Percentiles rank a stretch among this genome's conserved stretches.
Conservation (phyloP, 2,888 invertebrate species). For the Melanotus villosus region DNA sequence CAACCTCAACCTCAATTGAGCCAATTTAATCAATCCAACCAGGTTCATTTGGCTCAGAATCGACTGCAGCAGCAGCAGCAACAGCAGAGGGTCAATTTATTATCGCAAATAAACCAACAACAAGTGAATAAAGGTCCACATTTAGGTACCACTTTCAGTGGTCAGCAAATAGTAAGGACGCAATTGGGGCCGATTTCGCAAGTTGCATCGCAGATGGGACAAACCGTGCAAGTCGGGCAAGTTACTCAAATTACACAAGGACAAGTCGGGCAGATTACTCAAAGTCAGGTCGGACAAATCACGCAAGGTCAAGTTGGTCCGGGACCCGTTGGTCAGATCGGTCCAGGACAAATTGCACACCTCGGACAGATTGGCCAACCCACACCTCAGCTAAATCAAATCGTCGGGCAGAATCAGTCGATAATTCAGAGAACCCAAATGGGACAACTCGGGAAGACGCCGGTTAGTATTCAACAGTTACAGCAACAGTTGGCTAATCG, state of each 20-base stretch:
- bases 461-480: slow-evolving; percentile 38
- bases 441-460: slow-evolving; percentile 23
- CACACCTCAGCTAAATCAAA: slow-evolving; percentile 37
- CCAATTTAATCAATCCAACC: slow-evolving; percentile 38
- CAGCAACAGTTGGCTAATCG: slow-evolving; percentile 42
- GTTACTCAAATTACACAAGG: background rate
- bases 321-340: slow-evolving; percentile 16
- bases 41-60: slow-evolving; percentile 60
- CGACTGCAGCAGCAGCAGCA: slow-evolving; percentile 64
- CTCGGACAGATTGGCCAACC: slow-evolving; percentile 35
- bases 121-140: slow-evolving; percentile 25
- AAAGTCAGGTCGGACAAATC: background rate
- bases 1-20: slow-evolving; percentile 43
- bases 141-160: slow-evolving; percentile 24
- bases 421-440: slow-evolving; percentile 46
- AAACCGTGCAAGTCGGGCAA: background rate
- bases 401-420: slow-evolving; percentile 46
- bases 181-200: slow-evolving; percentile 27
- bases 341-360: slow-evolving; percentile 22
- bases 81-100: slow-evolving; percentile 57
- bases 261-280: slow-evolving; percentile 1
- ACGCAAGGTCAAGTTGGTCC: slow-evolving; percentile 17
- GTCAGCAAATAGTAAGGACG: slow-evolving; percentile 26
- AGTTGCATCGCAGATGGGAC: background rate
- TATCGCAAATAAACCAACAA: slow-evolving; percentile 36